phyloP scores from a whole-genome alignment of 2,888 invertebrate species.

The Erebia aethiops region DNA sequence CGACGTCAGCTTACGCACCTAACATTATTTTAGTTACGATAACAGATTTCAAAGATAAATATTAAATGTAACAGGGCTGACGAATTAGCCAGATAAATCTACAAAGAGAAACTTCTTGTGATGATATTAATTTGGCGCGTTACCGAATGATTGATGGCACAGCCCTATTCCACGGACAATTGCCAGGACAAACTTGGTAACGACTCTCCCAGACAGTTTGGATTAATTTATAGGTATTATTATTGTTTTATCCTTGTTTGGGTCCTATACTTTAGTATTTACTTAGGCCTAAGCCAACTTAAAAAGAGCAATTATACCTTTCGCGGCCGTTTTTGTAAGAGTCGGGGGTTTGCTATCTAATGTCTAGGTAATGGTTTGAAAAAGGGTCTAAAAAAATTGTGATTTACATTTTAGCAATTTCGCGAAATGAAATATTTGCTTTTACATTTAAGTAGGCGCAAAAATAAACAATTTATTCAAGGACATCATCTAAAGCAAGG shows the following conservation, averaged over 20 bases:
- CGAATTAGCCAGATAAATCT: conserved; percentile 1
- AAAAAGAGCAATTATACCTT: no score
- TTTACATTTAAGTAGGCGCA: background rate
- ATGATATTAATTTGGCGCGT: background rate
- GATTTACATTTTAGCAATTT: background rate
- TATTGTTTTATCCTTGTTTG: background rate
- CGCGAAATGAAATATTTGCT: background rate
- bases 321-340: no score
- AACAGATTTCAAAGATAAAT: no score
- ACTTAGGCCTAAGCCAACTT: no score
- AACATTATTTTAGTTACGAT: no score
- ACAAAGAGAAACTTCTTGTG: background rate
- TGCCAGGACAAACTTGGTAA: background rate
- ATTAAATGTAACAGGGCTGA: background rate
- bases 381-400: background rate
- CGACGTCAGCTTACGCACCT: no score
- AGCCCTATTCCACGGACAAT: background rate
- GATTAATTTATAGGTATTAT: background rate
- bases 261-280: no score
- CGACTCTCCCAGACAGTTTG: background rate
- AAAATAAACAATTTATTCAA: no score
- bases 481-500: no score
- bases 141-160: conserved; percentile 1
- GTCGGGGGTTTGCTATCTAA: no score
- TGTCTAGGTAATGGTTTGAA: background rate